phyloP scores from a whole-genome alignment of 2,113 vertebrate genomes.

The Edolisoma coerulescens region DNA sequence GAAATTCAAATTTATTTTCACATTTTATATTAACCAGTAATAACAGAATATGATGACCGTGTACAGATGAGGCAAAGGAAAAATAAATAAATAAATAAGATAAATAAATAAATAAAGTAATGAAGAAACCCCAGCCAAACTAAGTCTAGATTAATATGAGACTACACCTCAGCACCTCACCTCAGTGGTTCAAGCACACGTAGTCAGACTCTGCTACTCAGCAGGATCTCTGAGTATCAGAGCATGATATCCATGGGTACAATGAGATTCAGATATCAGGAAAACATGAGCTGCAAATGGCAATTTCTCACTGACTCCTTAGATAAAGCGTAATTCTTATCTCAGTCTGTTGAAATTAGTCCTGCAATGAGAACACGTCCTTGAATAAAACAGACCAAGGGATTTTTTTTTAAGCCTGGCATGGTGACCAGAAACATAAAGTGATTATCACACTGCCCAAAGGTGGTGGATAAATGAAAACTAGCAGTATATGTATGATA shows the following conservation, averaged over 20 bases:
- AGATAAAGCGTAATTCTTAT: neutral
- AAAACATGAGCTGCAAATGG: neutral
- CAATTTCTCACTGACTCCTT: neutral
- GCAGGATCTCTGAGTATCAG: neutral
- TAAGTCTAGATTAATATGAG: neutral
- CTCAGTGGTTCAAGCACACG: accelerated
- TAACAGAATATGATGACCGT: neutral
- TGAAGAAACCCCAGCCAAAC: neutral
- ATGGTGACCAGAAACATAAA: neutral
- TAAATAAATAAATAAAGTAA: neutral
- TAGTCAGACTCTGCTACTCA: neutral
- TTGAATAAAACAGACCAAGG: neutral
- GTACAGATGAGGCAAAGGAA: neutral
- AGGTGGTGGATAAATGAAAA: neutral
- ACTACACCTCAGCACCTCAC: neutral
- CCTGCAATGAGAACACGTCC: neutral
- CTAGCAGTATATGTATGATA: neutral
- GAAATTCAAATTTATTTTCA: neutral
- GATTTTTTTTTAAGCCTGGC: neutral
- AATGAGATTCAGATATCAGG: neutral
- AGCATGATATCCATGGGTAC: neutral
- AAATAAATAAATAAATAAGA: neutral
- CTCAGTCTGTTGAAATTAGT: neutral
- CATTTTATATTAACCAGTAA: neutral
- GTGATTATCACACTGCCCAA: neutral